Base-by-base conservation (phyloP, 2,888 invertebrate species). In the Escarpia spicata region DNA sequence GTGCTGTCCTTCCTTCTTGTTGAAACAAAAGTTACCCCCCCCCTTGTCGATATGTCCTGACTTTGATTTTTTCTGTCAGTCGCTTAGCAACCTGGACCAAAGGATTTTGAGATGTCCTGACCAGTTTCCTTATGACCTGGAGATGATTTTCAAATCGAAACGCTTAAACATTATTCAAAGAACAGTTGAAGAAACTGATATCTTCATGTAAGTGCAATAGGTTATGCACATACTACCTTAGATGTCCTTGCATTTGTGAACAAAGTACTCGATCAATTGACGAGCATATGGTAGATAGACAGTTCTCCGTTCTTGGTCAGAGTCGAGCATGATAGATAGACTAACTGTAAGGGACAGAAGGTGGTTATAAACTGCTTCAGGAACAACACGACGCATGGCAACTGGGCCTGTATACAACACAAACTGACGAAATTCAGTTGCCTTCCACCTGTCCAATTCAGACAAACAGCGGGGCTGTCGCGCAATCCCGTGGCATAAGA, bases 401-500 rank as follows among this genome's bases (percentile, higher is more conserved):
- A 95, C 37, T 37, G 37, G 37, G 37, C 37, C 37, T 37, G 37
- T 37, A 37, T 37, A 37, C 37, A 37, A 37, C 37, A 37, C 37
- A 37, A 37, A 37, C 37, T 37, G 1, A 37, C 37, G 37, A 37
- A 37, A 37, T 37, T 95, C 95, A 31, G 95, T 94, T 12, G 95
- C 95, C 92, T 95, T 95, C 95, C 95, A 95, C 43, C 94, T 92
- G n/a, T 95, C 94, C 31, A 95, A 45, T 31, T 95, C 94, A 52
- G 15, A 10, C 26, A 95, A 91, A 37, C 93, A 52, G 43, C 95
- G 75, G 26, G 94, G 94, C 91, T 12, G 10, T 52, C 12, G 3
- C 92, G n/a, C 43, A 52, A 3, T 52, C 52, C 10, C 12, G 9
- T 52, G 10, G 12, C 52, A 37, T 52, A 3, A 37, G 37, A 37